Base-by-base conservation (phyloP, 2,888 invertebrate species). In the Troilus luridus region DNA sequence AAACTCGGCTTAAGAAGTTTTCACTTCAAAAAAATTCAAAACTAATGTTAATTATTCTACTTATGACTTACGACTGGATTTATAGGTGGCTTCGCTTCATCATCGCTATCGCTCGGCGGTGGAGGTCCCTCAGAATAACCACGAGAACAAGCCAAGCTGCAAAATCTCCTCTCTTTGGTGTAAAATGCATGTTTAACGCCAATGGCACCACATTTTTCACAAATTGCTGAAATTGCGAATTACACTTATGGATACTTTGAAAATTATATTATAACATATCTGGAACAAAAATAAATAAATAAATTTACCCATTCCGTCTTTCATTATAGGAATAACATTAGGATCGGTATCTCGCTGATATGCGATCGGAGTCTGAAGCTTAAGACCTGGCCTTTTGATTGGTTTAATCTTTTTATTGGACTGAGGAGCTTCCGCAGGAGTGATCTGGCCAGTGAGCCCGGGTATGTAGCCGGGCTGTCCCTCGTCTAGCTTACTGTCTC, bases 121-220 rank as follows among this genome's bases (percentile, higher is more conserved):
- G 91, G 91, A 27, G 91, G 92, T 12, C 81, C 91, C 89, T 93
- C 93, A 21, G 92, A 92, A 0, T 93, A 92, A 21, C 93, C 93
- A 91, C 97, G 95, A 14, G 97, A 97, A 94, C 97, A 97, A 41
- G 96, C 96, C 95, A 97, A 95, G 93, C 97, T 97, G 94, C 97
- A 98, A 94, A 97, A 97, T 92, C 97, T 95, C 92, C 97, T 95
- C 92, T 97, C 97, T 94, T 97, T 96, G 21, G 97, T 97, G 94
- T 97, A 97, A 94, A 98, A 98, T 21, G 97, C 97, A 94, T 97
- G 97, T 93, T 97, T 97, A 59, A 97, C 97, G 89, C 97, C 98
- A 92, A 97, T 97, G 27, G 97, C 96, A 88, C 97, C 97, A 94
- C 98, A 98, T 94, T 97, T 96, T 94, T 97, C 97, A 94, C 97